Conservation (phyloP, 2,113 vertebrate species). For the Boleophthalmus pectinirostris region DNA sequence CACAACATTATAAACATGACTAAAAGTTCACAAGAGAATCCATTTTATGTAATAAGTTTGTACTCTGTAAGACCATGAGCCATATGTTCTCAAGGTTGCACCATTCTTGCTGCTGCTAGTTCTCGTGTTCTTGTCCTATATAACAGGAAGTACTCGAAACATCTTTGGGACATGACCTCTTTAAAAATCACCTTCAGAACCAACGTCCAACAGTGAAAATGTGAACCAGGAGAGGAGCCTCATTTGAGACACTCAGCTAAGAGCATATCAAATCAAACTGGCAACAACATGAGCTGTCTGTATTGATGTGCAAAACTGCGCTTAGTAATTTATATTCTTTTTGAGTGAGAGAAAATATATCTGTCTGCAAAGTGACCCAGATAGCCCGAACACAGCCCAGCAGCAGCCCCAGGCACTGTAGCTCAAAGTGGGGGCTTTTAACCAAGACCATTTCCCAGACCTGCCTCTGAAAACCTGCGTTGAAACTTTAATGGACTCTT, state of each 20-base stretch:
- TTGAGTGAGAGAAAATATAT: constrained; percentile 43
- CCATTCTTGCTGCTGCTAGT: not conserved
- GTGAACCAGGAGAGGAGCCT: constrained; percentile 46
- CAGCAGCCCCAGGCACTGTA: constrained; percentile 54
- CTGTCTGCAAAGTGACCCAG: constrained; percentile 72
- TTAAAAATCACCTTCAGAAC: constrained; percentile 34
- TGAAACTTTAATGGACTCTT: constrained; percentile 52
- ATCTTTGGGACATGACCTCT: constrained; percentile 7
- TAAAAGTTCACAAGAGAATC: too few species aligned
- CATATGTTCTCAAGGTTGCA: constrained; percentile 4
- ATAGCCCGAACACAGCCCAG: constrained; percentile 62
- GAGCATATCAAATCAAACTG: constrained; percentile 65
- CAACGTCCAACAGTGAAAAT: constrained; percentile 32
- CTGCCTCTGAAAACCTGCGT: constrained; percentile 32
- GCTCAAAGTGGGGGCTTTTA: constrained; percentile 60
- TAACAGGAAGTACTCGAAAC: not conserved
- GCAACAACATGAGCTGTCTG: constrained; percentile 43
- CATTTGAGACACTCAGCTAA: constrained; percentile 49
- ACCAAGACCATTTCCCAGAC: constrained; percentile 46
- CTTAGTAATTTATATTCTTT: constrained; percentile 35
- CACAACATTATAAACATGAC: too few species aligned
- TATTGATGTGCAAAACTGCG: constrained; percentile 61
- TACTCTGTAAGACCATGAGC: too few species aligned
- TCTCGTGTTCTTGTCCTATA: not conserved
- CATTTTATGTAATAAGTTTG: too few species aligned